Percentiles rank a stretch among this genome's conserved stretches.
Evolutionary conservation across 2,113 vertebrate genomes (phyloP).

Genomic region (Pholis gunnellus): DNA sequence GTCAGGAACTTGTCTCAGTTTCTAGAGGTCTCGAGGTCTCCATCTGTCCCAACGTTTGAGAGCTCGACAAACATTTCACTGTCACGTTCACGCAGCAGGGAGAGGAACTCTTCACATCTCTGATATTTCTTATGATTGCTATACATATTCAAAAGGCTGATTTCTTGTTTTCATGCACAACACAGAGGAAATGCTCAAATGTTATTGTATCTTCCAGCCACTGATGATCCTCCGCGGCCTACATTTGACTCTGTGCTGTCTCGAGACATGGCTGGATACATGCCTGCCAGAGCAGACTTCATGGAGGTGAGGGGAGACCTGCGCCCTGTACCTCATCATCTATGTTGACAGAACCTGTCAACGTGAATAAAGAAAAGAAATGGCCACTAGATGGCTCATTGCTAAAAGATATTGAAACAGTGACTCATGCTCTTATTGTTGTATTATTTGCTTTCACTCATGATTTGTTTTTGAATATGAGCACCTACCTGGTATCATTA

Average conservation of each 20-base stretch:
- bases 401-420: slow-evolving; percentile 3
- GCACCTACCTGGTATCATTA: background rate
- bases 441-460: slow-evolving; percentile 11
- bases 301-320: slow-evolving; percentile 89
- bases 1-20: slow-evolving; percentile 32
- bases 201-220: slow-evolving; percentile 80
- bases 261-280: slow-evolving; percentile 98
- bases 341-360: background rate
- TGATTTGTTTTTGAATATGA: background rate
- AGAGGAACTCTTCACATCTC: background rate
- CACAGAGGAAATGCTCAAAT: background rate
- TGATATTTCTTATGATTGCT: background rate
- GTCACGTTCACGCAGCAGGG: slow-evolving; percentile 3
- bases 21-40: slow-evolving; percentile 6
- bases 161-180: background rate
- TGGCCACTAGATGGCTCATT: background rate
- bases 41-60: slow-evolving; percentile 37
- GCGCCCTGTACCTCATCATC: background rate
- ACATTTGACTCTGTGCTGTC: slow-evolving; percentile 96
- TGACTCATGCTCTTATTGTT: slow-evolving; percentile 12
- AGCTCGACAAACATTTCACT: slow-evolving; percentile 8
- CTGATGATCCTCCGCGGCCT: slow-evolving; percentile 95
- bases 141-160: background rate
- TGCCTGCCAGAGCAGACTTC: slow-evolving; percentile 98
- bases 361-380: background rate